phyloP scores from a whole-genome alignment of 2,888 invertebrate genomes.

The Lasioglossum oenotherae region DNA sequence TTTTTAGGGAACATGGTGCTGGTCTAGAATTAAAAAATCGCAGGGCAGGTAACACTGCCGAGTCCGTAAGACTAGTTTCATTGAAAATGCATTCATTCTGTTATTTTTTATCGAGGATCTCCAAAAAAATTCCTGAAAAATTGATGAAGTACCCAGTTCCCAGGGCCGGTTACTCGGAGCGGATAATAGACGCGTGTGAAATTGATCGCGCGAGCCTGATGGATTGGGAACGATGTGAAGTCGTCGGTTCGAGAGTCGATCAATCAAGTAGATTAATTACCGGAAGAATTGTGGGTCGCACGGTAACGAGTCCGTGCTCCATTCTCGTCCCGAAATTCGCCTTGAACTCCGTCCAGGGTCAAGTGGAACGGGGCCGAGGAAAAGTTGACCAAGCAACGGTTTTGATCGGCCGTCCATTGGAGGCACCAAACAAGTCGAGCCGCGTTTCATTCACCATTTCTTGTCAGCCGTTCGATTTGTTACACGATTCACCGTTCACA shows the following conservation, averaged over 20 bases:
- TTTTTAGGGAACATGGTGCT: too few species aligned
- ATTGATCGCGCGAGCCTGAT: constrained; percentile 3
- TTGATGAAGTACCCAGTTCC: neutral
- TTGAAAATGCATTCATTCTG: too few species aligned
- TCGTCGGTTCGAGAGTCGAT: neutral
- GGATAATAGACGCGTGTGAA: neutral
- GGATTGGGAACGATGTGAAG: neutral
- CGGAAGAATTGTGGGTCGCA: neutral
- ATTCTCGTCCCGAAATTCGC: constrained; percentile 31
- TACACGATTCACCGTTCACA: constrained; percentile 40
- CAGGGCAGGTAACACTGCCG: too few species aligned
- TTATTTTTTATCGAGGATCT: neutral
- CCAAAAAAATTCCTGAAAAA: neutral
- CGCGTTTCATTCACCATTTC: constrained; percentile 46
- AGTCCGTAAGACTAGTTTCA: too few species aligned
- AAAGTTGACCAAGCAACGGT: constrained; percentile 61
- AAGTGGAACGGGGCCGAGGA: constrained; percentile 48
- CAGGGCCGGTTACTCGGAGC: neutral
- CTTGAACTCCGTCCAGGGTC: constrained; percentile 47
- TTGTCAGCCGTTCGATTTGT: constrained; percentile 32
- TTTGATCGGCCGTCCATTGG: constrained; percentile 42
- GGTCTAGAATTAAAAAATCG: too few species aligned
- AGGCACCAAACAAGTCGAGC: constrained; percentile 38
- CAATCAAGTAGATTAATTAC: constrained; percentile 6
- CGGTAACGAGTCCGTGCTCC: constrained; percentile 17